Evolutionary conservation across 2,113 vertebrate species (phyloP).

Genomic region (Bos javanicus): DNA sequence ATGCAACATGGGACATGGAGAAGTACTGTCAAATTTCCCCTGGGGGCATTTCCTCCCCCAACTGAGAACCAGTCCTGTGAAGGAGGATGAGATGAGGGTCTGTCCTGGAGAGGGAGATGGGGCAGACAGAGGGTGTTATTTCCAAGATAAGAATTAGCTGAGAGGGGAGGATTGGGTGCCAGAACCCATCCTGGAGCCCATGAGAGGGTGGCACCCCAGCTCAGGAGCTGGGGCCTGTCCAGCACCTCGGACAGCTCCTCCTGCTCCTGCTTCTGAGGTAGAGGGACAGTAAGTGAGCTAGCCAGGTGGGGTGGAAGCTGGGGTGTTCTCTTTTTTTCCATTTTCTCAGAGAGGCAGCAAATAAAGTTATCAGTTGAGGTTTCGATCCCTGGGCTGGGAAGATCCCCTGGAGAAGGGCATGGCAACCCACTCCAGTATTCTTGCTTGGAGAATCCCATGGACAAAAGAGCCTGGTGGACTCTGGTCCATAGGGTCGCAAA

Average conservation of each 20-base stretch:
- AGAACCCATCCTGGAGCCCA: fast-evolving
- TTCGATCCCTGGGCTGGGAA: neutral
- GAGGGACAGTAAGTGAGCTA: neutral
- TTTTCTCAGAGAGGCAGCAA: neutral
- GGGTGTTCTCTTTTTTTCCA: neutral
- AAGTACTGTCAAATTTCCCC: neutral
- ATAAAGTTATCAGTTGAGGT: neutral
- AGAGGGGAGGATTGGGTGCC: neutral
- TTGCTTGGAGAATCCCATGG: neutral
- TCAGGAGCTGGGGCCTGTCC: neutral
- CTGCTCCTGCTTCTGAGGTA: neutral
- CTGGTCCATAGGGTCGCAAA: neutral
- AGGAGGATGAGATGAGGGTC: neutral
- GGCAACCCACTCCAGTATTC: neutral
- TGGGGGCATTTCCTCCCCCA: neutral
- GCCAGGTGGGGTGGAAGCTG: neutral
- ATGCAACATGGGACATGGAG: neutral
- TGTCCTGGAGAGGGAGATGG: neutral
- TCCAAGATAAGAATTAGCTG: neutral
- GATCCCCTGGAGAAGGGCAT: neutral
- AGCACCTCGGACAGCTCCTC: neutral
- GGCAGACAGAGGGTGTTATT: neutral
- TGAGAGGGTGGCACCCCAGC: neutral
- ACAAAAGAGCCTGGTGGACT: neutral
- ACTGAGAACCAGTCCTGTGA: neutral